A percentile compares a stretch with the other conserved stretches of the same genome.
Conservation (phyloP, 2,888 invertebrate species). For the Eristalis tenax region DNA sequence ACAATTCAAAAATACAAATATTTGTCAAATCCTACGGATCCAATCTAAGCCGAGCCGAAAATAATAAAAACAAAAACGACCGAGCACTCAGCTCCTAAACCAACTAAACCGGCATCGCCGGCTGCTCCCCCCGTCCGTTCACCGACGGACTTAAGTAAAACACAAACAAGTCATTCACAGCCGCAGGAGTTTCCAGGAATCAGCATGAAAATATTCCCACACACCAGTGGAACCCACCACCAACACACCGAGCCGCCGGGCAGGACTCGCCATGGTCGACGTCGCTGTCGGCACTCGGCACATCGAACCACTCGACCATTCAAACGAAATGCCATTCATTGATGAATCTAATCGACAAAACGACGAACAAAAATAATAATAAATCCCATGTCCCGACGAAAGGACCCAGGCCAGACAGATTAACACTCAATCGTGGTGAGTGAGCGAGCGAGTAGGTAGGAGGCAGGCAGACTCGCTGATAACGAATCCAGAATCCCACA, state of each 20-base stretch:
- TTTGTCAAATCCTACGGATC: not conserved
- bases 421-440: conserved; percentile 65
- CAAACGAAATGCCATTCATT: conserved; percentile 61
- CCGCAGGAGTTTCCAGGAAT: conserved; percentile 60
- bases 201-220: conserved; percentile 66
- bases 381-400: conserved; percentile 34
- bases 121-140: not conserved
- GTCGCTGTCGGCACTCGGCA: not conserved
- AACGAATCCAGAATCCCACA: conserved; percentile 34
- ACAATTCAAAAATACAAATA: not conserved
- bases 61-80: not conserved
- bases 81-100: not conserved
- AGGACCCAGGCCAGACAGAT: conserved; percentile 64
- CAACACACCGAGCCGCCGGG: conserved; percentile 3
- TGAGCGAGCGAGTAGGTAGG: conserved; percentile 8
- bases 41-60: not conserved
- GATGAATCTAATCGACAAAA: conserved; percentile 52
- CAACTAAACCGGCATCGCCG: not conserved
- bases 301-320: conserved; percentile 56
- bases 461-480: conserved; percentile 3
- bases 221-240: conserved; percentile 24
- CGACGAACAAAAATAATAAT: conserved; percentile 9
- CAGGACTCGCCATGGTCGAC: not conserved
- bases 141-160: conserved; percentile 23
- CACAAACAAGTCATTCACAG: conserved; percentile 56